Conservation (phyloP, 2,113 vertebrate species). For the Cyanocitta stelleri region DNA sequence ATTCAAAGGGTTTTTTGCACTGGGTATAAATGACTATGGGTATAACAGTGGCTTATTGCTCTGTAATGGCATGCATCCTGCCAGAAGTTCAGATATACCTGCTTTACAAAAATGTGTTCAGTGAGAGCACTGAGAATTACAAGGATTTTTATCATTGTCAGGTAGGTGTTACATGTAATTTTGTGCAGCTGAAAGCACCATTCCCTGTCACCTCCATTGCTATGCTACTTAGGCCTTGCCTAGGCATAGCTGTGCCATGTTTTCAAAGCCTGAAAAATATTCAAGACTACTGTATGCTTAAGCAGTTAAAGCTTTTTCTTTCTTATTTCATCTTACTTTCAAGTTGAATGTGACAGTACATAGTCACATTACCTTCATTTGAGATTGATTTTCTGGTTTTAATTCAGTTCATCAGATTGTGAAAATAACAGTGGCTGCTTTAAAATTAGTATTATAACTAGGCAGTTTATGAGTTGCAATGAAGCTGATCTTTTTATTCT, state of each 20-base stretch:
- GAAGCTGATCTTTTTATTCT: conserved; percentile 10
- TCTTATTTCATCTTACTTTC: neutral
- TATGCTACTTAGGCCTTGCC: neutral
- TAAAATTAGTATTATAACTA: neutral
- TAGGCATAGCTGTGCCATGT: neutral
- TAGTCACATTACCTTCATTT: neutral
- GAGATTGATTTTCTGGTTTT: neutral
- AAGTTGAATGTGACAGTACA: neutral
- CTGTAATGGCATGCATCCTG: neutral
- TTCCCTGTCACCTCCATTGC: neutral
- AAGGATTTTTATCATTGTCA: neutral
- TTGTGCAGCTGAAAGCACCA: neutral
- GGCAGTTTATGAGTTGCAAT: neutral
- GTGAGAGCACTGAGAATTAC: neutral
- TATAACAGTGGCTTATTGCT: neutral
- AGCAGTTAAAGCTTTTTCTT: neutral
- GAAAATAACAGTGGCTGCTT: neutral
- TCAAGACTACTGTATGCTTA: conserved; percentile 41
- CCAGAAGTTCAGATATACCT: neutral
- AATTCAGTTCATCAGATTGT: neutral
- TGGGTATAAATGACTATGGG: neutral
- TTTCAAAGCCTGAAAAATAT: neutral
- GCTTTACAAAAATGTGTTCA: neutral
- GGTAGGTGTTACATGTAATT: neutral
- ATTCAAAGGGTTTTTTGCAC: accelerated